Evolutionary conservation across 2,888 invertebrate genomes (phyloP), one percentile per base, ranked within the genome.

Genomic region (Ectemnius cavifrons): DNA sequence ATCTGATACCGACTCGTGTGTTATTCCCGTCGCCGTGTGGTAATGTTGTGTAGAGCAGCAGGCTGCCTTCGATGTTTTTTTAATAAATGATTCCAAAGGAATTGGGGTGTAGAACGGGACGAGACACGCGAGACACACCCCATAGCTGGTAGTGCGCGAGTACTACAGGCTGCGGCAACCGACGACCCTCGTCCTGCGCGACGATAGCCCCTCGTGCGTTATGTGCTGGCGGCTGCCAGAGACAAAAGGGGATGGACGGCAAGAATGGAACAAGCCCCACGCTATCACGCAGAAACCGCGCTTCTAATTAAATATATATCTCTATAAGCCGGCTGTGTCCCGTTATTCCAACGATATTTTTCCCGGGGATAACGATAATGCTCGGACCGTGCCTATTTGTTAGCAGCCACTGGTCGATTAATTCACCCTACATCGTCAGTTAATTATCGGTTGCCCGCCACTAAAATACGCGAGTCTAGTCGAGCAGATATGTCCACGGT

Each of bases 261-360:
- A 58, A 67, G 76, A 75, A 75, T 63, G 60, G 63, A 67, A 47
- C 46, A 46, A 65, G 27, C 47, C 49, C 20, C 28, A 49, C 63
- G 18, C 23, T 28, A 13, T n/a, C 11, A n/a, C 8, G 62, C 49
- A 20, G 60, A 52, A 57, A 52, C 61, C 67, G 14, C 20, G 66
- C 46, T 49, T 66, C 76, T 79, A 79, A 79, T 79, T 79, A 79
- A 79, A 79, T 73, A 79, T 79, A 79, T 79, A 79, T 78, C 75
- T 78, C 72, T 68, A 72, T 77, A 74, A 77, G 69, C 71, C 67
- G 61, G 18, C 67, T 18, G 66, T 57, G 23, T 63, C 47, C 52
- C 58, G 65, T 77, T 78, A 71, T 67, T 68, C 73, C n/a, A 46
- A 47, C 64, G 58, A 78, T 77, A 72, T 77, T 79, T 71, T 74